Evolutionary conservation across 2,888 invertebrate genomes (phyloP).

Genomic region (Corythucha ciliata): DNA sequence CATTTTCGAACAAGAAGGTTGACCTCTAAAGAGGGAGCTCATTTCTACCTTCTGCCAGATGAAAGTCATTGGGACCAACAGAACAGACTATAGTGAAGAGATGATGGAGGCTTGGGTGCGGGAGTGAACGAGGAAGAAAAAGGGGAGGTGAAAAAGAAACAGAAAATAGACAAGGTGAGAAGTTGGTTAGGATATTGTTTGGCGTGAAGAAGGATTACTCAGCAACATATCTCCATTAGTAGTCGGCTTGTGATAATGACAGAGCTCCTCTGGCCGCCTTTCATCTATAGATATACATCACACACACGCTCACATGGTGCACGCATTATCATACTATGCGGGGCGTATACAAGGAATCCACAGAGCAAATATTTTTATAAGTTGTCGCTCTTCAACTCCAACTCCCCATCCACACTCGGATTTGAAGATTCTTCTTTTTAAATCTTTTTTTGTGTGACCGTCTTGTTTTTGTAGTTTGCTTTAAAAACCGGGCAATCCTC

Average conservation of each 20-base stretch:
- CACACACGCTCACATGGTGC: conserved; percentile 1
- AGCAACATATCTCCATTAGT: conserved; percentile 23
- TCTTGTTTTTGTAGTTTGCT: too few species aligned
- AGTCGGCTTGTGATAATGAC: conserved; percentile 3
- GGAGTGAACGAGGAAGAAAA: conserved; percentile 4
- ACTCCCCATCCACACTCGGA: too few species aligned
- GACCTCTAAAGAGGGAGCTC: too few species aligned
- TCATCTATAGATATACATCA: conserved; percentile 23
- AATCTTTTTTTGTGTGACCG: too few species aligned
- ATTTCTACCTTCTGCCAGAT: too few species aligned
- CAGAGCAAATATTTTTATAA: conserved; percentile 20
- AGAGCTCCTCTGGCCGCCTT: conserved; percentile 15
- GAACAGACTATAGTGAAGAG: too few species aligned
- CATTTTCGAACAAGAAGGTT: too few species aligned
- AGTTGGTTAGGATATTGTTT: conserved; percentile 17
- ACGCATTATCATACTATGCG: conserved; percentile 9
- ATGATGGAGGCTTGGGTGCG: too few species aligned
- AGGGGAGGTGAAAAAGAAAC: conserved; percentile 4
- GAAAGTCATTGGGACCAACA: too few species aligned
- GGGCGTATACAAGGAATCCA: conserved; percentile 14
- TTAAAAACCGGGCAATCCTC: too few species aligned
- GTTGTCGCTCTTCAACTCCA: conserved; percentile 11
- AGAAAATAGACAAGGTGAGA: neutral
- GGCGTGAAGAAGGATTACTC: conserved; percentile 18
- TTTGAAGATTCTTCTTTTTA: too few species aligned